Percentiles rank a stretch among this genome's conserved stretches.
These are phyloP conservation scores for Chrysaora quinquecirrha DNA, from an alignment of 30 jellyfish, hydroid and myxozoan species.

Conservation along the genomic window DNA sequence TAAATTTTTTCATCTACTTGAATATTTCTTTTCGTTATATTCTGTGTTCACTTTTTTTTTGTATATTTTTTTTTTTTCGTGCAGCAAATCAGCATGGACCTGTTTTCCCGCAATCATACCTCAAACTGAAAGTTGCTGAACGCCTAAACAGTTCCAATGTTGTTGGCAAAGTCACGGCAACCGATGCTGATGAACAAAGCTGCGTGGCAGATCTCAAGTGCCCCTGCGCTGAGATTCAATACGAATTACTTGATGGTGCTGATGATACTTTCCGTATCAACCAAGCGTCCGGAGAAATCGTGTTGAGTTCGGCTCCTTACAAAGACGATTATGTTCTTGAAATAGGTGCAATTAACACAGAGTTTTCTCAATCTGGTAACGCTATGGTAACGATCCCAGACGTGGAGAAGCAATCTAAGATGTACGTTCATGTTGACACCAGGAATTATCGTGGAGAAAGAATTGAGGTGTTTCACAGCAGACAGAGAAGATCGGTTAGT, in stretches of 20 bases:
- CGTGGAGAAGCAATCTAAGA: not conserved
- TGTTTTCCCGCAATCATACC: not conserved
- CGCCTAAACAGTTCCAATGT: not conserved
- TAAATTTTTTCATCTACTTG: too few species aligned
- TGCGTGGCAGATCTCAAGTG: conserved; percentile 42
- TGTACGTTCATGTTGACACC: conserved; percentile 41
- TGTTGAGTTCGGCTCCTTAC: conserved; percentile 29
- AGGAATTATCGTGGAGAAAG: conserved; percentile 22
- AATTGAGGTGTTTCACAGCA: conserved; percentile 4
- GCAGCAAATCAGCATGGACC: conserved; percentile 40
- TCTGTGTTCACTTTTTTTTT: too few species aligned
- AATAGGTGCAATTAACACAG: conserved; percentile 32
- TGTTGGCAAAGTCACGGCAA: conserved; percentile 44
- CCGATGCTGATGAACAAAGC: conserved; percentile 40
- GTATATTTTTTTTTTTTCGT: too few species aligned
- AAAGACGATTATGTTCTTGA: conserved; percentile 47
- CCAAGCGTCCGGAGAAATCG: conserved; percentile 35
- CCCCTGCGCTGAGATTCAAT: conserved; percentile 57
- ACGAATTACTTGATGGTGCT: conserved; percentile 43
- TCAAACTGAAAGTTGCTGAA: conserved; percentile 6
- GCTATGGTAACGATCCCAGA: not conserved
- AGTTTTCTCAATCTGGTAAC: not conserved
- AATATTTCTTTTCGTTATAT: too few species aligned
- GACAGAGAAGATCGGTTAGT: conserved; percentile 63
- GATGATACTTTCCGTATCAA: conserved; percentile 39